A percentile compares a stretch with the other conserved stretches of the same genome.
These are phyloP conservation scores for Cacajao melanocephalus DNA, from an alignment of 2,797 vertebrate genomes.

Conservation along the genomic window DNA sequence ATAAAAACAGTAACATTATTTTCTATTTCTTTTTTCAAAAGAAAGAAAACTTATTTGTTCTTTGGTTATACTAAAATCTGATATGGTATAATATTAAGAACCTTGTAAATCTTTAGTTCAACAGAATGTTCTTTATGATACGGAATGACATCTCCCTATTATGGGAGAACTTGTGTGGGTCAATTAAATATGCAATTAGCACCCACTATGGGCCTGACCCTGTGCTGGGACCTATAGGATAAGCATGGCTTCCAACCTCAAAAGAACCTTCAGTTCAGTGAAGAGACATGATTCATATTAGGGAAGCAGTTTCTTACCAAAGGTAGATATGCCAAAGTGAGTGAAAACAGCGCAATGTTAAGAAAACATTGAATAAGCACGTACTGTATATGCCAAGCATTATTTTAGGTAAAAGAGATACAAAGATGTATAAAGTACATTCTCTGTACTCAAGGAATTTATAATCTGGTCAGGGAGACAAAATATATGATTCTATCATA, in stretches of 20 bases:
- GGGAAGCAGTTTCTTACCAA: constrained; percentile 28
- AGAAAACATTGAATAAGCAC: neutral
- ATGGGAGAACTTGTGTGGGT: neutral
- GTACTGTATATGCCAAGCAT: neutral
- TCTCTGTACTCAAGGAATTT: constrained; percentile 44
- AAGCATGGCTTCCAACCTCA: neutral
- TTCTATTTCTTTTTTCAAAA: constrained; percentile 32
- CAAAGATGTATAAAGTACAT: neutral
- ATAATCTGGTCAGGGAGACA: constrained; percentile 5
- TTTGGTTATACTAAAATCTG: constrained; percentile 25
- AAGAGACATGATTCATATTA: constrained; percentile 40
- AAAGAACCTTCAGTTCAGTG: neutral
- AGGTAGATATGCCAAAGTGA: neutral
- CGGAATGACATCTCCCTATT: neutral
- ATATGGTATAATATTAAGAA: constrained; percentile 8
- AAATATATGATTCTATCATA: constrained; percentile 22
- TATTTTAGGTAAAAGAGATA: neutral
- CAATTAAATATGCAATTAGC: constrained; percentile 41
- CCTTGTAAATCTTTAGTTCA: constrained; percentile 21
- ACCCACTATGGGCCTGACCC: neutral
- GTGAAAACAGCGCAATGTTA: neutral
- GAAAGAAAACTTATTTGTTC: constrained; percentile 27
- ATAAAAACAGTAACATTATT: constrained; percentile 43
- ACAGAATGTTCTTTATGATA: constrained; percentile 25
- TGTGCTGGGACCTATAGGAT: neutral